Evolutionary conservation across 2,797 vertebrate species (phyloP), one percentile per base, ranked within the genome.

Genomic region (Gobio occitaniae): DNA sequence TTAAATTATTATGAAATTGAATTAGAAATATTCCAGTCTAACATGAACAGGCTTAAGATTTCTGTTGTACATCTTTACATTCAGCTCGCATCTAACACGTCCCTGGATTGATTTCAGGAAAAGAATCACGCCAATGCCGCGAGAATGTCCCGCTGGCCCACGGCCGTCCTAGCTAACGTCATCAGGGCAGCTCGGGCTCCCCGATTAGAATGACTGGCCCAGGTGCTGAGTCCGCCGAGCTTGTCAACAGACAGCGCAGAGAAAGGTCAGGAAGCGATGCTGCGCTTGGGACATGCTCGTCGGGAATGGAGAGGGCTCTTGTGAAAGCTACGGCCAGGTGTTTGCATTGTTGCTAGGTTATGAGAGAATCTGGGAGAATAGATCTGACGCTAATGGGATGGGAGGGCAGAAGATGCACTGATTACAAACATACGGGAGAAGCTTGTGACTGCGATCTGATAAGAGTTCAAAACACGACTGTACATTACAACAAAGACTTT

Each of bases 181-280:
- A 87, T 71, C 16, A 29, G 78, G 70, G 59, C 65, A 19, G 25
- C 78, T 59, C 15, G 0, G 52, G 36, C 32, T 79, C 19, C 38
- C 68, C 50, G 13, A 3, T 80, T 81, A 79, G 86, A 90, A 86
- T 88, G 86, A 90, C 70, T 71, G 77, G 78, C 65, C 79, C 88
- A 87, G 90, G 85, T 89, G 90, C 86, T 70, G 65, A 71, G 63
- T 78, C 16, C 16, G 1, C 52, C 38, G 25, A 12, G 15, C 80
- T 74, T 52, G 83, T 85, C 50, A 87, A 71, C 79, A 68, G 17
- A 48, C 25, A 6, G 81, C 36, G 17, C 47, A 17, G 75, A 36
- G 47, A 87, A 87, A 90, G 89, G 87, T 88, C 87, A 89, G 12
- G 38, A 87, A 48, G 74, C 69, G 38, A 78, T 50, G 41, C 78